phyloP scores from a whole-genome alignment of 2,888 invertebrate species.

The Epirrita christyi region DNA sequence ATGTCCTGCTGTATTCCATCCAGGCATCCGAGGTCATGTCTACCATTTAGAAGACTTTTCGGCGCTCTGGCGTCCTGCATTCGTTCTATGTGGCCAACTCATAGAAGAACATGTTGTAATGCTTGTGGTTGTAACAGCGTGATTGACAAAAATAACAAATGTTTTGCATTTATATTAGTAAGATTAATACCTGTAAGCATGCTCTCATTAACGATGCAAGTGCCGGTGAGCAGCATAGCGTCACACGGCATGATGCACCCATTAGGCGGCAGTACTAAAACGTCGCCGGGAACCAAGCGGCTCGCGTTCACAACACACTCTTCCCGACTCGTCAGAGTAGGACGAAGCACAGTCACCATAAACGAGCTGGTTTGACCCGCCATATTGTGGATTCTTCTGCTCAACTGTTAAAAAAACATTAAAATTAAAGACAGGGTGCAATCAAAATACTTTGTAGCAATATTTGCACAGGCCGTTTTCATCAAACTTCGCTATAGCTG shows the following conservation, averaged over 20 bases:
- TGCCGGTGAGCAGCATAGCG: conserved; percentile 93
- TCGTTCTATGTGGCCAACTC: too few species aligned
- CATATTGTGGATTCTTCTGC: conserved; percentile 87
- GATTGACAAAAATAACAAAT: neutral
- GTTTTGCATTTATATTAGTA: too few species aligned
- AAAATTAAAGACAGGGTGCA: too few species aligned
- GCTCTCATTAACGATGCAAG: conserved; percentile 96
- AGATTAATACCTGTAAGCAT: conserved; percentile 92
- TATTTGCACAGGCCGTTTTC: too few species aligned
- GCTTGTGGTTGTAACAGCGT: too few species aligned
- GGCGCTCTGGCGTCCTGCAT: too few species aligned
- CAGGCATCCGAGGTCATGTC: too few species aligned
- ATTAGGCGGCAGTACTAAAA: conserved; percentile 91
- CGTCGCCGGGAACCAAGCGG: conserved; percentile 94
- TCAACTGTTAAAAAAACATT: conserved; percentile 81
- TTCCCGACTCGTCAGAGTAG: conserved; percentile 69
- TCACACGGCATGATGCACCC: conserved; percentile 93
- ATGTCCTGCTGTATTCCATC: too few species aligned
- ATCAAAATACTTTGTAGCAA: too few species aligned
- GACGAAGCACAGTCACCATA: conserved; percentile 86
- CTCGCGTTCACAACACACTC: conserved; percentile 79
- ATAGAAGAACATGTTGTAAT: too few species aligned
- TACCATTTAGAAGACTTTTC: too few species aligned
- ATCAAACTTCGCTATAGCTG: too few species aligned
- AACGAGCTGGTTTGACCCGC: conserved; percentile 85